phyloP scores from a whole-genome alignment of 1,140 invertebrate species.

The Drosophila nigrodunni region DNA sequence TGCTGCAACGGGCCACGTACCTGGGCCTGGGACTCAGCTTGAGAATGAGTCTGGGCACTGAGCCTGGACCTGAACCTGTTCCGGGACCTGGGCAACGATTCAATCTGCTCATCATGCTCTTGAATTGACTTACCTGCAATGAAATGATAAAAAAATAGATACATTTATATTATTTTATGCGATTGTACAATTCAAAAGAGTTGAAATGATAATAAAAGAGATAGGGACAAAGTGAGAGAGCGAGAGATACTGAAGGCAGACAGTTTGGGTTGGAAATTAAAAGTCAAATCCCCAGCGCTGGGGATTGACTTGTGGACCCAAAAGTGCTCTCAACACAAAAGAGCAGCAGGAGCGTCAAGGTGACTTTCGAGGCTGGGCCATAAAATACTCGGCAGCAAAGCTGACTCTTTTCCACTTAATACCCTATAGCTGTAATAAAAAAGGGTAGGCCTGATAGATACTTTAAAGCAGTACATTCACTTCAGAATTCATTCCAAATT shows the following conservation, averaged over 20 bases:
- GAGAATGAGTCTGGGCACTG: conserved; percentile 7
- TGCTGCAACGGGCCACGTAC: conserved; percentile 71
- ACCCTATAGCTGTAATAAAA: too few species aligned
- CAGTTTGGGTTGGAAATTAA: conserved; percentile 18
- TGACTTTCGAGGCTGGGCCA: conserved; percentile 12
- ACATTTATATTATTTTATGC: conserved; percentile 64
- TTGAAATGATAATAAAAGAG: not conserved
- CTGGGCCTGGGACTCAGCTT: conserved; percentile 36
- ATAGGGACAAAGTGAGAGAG: not conserved
- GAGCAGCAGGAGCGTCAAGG: conserved; percentile 29
- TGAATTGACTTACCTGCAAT: conserved; percentile 76
- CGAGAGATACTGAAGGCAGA: not conserved
- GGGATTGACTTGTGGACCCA: not conserved
- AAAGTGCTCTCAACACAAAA: conserved; percentile 28
- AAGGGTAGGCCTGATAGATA: not conserved
- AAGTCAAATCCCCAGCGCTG: conserved; percentile 14
- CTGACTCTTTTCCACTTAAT: not conserved
- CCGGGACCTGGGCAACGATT: not conserved
- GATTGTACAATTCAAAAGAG: conserved; percentile 7
- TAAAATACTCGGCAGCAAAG: not conserved
- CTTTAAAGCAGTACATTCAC: too few species aligned
- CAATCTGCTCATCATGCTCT: conserved; percentile 3
- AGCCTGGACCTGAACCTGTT: not conserved
- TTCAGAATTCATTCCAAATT: too few species aligned
- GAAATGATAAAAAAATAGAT: conserved; percentile 74